Conservation (phyloP, 1,140 invertebrate genomes). For the Caenorhabditis elegans region DNA sequence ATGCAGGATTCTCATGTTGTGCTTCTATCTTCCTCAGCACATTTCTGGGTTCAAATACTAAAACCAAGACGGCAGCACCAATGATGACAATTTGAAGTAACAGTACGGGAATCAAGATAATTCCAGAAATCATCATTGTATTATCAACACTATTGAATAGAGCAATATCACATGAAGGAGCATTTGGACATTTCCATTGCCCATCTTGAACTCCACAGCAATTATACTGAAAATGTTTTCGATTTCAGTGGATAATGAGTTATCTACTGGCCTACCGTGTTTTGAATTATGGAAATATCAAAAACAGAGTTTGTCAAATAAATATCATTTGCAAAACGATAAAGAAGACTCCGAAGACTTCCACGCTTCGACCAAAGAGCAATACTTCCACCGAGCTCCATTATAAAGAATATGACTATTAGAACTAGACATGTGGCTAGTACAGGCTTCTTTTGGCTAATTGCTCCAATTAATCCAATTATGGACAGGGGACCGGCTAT, state of each 20-base stretch:
- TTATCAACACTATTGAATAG: not conserved
- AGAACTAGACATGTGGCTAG: not conserved
- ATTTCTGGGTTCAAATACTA: not conserved
- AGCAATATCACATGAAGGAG: not conserved
- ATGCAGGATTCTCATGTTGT: no score
- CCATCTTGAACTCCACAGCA: not conserved
- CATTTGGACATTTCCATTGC: not conserved
- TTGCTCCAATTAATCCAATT: not conserved
- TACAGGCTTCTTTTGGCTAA: not conserved
- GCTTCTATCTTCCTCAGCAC: not conserved
- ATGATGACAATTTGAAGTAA: not conserved
- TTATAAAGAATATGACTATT: not conserved
- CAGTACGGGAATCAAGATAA: not conserved
- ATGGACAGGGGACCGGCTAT: not conserved
- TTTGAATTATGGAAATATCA: not conserved
- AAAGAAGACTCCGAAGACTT: not conserved
- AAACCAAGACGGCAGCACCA: not conserved
- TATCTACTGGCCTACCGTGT: not conserved
- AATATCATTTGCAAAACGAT: conserved; percentile 1
- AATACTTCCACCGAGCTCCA: not conserved
- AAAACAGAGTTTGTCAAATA: not conserved
- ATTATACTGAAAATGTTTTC: not conserved
- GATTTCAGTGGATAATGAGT: not conserved
- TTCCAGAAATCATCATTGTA: not conserved
- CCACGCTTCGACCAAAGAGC: not conserved